Percentiles rank a stretch among this genome's conserved stretches.
These are phyloP conservation scores for Pseudocheirus occidentalis DNA, from an alignment of 2,797 vertebrate species.

Conservation along the genomic window DNA sequence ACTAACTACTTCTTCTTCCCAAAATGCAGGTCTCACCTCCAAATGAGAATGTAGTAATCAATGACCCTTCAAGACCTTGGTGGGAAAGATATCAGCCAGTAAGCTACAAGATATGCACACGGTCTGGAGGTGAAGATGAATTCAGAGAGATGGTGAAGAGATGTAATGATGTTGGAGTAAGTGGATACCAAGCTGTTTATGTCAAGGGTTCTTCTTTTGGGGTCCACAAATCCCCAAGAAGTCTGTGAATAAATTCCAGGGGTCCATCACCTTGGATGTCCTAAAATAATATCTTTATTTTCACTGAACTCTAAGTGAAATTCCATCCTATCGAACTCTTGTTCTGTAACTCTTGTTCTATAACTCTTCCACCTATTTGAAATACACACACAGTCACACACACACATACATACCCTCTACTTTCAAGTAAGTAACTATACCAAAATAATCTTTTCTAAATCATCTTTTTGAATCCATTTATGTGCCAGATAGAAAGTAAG, in stretches of 20 bases:
- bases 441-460: too few relatives aligned
- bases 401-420: not conserved
- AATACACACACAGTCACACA: too few relatives aligned
- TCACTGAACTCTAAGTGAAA: not conserved
- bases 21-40: constrained; percentile 93
- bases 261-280: not conserved
- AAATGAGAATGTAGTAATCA: constrained; percentile 89
- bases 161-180: constrained; percentile 96
- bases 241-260: not conserved
- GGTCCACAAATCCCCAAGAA: not conserved
- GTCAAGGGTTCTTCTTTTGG: not conserved
- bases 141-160: constrained; percentile 94
- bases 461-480: not conserved
- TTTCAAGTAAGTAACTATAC: not conserved
- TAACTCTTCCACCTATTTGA: not conserved
- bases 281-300: not conserved
- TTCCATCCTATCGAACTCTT: too few relatives aligned
- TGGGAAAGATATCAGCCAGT: constrained; percentile 96
- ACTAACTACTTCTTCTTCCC: not conserved
- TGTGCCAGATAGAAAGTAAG: constrained; percentile 1
- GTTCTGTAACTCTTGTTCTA: not conserved
- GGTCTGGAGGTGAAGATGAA: constrained; percentile 92
- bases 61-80: constrained; percentile 90
- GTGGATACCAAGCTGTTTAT: constrained; percentile 51
- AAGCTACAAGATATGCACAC: constrained; percentile 93